These are phyloP conservation scores for Lateolabrax maculatus DNA, from an alignment of 2,797 vertebrate genomes.

Conservation along the genomic window DNA sequence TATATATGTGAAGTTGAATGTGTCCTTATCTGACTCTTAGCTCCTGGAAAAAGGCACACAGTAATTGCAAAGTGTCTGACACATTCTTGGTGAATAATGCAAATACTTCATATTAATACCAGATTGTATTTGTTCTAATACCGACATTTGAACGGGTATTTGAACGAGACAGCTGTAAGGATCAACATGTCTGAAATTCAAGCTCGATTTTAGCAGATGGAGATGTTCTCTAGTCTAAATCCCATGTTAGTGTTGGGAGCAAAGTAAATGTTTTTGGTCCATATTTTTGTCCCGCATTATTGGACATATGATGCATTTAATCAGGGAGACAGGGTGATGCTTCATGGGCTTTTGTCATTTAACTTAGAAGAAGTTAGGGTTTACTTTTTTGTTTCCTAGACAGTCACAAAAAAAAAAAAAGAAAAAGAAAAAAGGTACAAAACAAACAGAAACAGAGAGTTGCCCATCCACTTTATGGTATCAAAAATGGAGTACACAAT, in stretches of 20 bases:
- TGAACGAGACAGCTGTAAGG: constrained; percentile 40
- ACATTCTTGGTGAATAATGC: not conserved
- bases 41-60: constrained; percentile 2
- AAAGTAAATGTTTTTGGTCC: constrained; percentile 21
- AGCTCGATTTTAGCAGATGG: constrained; percentile 45
- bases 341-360: constrained; percentile 6
- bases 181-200: constrained; percentile 43
- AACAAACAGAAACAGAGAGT: not conserved
- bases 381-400: not conserved
- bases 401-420: not conserved
- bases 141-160: not conserved
- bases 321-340: not conserved
- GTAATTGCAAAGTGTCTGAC: constrained; percentile 12
- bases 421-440: not conserved
- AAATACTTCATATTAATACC: constrained; percentile 13
- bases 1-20: not conserved
- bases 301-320: constrained; percentile 37
- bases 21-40: constrained; percentile 31
- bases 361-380: constrained; percentile 2
- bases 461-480: not conserved
- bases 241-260: constrained; percentile 18
- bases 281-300: constrained; percentile 7
- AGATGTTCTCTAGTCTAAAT: constrained; percentile 28
- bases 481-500: not conserved
- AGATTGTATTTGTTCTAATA: constrained; percentile 2